phyloP scores from a whole-genome alignment of 2,797 vertebrate genomes.

The Phaenicophaeus curvirostris region DNA sequence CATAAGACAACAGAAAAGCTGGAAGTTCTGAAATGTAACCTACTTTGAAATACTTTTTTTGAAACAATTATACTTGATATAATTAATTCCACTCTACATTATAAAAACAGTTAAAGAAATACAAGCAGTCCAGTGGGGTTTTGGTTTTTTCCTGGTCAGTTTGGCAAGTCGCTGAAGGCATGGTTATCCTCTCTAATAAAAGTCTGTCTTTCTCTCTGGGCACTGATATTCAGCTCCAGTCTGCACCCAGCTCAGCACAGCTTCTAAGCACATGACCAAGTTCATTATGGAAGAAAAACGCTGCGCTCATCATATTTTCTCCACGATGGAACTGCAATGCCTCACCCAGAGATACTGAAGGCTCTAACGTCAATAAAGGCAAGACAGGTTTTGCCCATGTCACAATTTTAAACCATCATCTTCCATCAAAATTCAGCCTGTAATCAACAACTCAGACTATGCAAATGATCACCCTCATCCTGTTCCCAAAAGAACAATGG shows the following conservation, averaged over 20 bases:
- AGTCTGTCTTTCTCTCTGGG: neutral
- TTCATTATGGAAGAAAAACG: neutral
- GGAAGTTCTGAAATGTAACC: neutral
- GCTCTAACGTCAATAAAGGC: neutral
- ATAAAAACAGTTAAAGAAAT: neutral
- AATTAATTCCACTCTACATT: neutral
- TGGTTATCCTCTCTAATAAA: neutral
- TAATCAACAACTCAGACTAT: neutral
- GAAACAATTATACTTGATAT: neutral
- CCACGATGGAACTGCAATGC: neutral
- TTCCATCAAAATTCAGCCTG: neutral
- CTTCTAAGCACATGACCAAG: neutral
- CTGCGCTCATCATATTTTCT: neutral
- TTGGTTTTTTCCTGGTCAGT: neutral
- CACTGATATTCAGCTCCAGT: neutral
- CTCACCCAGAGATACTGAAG: neutral
- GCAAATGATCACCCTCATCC: neutral
- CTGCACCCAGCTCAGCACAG: neutral
- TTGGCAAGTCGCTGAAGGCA: neutral
- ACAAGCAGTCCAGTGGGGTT: neutral
- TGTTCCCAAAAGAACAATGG: neutral
- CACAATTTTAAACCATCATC: neutral
- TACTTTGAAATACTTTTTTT: neutral
- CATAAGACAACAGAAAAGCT: neutral
- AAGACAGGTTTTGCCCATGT: neutral